These are phyloP conservation scores for Cetonia aurata DNA, from an alignment of 2,888 invertebrate genomes.

Conservation along the genomic window DNA sequence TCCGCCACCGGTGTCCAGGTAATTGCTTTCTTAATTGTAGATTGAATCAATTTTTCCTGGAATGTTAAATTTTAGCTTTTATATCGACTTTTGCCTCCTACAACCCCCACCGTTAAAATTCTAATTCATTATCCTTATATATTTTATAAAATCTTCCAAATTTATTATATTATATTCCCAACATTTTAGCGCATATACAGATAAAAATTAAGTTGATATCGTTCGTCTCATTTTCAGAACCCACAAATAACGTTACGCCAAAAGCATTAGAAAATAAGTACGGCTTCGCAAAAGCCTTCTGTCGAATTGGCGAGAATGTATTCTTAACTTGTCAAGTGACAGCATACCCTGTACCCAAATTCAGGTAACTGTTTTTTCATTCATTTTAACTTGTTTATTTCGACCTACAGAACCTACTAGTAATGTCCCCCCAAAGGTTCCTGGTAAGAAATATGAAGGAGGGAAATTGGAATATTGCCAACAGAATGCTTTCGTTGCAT, in stretches of 20 bases:
- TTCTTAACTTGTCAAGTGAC: conserved; percentile 78
- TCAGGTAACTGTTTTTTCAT: conserved; percentile 72
- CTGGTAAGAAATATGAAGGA: conserved; percentile 69
- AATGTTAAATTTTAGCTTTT: no score
- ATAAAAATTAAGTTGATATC: neutral
- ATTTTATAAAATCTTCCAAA: neutral
- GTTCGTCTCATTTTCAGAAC: conserved; percentile 69
- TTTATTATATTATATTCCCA: neutral
- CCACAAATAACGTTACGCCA: conserved; percentile 75
- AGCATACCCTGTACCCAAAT: conserved; percentile 78
- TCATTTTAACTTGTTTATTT: conserved; percentile 56
- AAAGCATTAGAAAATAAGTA: conserved; percentile 66
- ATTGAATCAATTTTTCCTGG: neutral
- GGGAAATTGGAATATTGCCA: conserved; percentile 72
- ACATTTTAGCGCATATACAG: neutral
- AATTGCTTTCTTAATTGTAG: conserved; percentile 55
- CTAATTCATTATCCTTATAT: neutral
- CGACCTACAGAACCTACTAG: conserved; percentile 71
- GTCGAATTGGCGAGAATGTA: conserved; percentile 63
- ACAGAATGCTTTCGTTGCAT: conserved; percentile 69
- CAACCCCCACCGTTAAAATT: neutral
- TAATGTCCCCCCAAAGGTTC: conserved; percentile 73
- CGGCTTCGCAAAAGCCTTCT: conserved; percentile 62
- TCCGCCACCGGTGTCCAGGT: conserved; percentile 78
- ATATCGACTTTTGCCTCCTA: neutral